Evolutionary conservation across 1,140 invertebrate genomes (phyloP), one percentile per base, ranked within the genome.

Genomic region (Lucilia sericata): DNA sequence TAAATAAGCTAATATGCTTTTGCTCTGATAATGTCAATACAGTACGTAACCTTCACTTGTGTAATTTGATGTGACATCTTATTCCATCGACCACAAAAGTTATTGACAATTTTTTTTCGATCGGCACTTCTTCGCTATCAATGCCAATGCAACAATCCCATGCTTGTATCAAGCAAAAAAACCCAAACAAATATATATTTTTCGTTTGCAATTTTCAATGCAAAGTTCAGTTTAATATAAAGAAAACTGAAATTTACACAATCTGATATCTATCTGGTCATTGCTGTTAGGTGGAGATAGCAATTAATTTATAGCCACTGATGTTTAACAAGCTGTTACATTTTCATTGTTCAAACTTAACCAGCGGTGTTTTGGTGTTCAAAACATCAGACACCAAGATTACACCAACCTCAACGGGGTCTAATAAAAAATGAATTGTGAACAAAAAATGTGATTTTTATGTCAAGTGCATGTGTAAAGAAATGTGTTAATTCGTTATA

Each of bases 401-500:
- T 70, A 70, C 65, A 70, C 65, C 17, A 21, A 70, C n/a, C n/a
- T 70, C 17, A 60, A 70, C 21, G n/a, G 8, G 7, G 65, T 7
- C n/a, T 12, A 70, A 70, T 70, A 21, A 70, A 70, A 70, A 70
- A 21, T 10, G 21, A 21, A 70, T 7, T 42, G 42, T 42, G 42
- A 21, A 70, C 5, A 70, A 70, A 70, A 21, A 70, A 21, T 21
- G n/a, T 9, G 9, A 70, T 21, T 70, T 70, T 25, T 21, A 70
- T 70, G 65, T 70, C 65, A 70, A 70, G 65, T 70, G 65, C 65
- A 70, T 55, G n/a, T 70, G 14, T 60, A 60, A 60, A 60, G 55
- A 60, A 60, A 60, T 60, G 55, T 60, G 55, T 60, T 60, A 60
- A 60, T 17, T 17, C n/a, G 55, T 17, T 60, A 60, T 60, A 60